phyloP scores from a whole-genome alignment of 2,797 vertebrate species.

The Argentina silus region DNA sequence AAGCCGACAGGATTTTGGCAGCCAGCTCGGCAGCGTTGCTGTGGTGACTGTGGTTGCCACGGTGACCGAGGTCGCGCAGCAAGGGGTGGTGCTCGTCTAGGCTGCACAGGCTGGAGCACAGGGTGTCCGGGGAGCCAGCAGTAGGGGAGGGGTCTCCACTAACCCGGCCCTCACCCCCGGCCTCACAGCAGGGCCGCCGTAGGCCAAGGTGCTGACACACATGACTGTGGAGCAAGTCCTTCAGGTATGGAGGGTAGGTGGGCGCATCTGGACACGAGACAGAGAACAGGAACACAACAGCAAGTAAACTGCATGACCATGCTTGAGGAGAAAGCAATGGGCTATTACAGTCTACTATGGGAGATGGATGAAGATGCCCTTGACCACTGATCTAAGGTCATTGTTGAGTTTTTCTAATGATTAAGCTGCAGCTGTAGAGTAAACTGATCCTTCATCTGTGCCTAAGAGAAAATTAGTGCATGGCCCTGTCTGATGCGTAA shows the following conservation, averaged over 20 bases:
- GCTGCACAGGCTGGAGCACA: conserved; percentile 96
- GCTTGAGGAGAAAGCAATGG: not conserved
- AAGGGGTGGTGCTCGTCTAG: conserved; percentile 88
- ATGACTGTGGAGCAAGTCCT: conserved; percentile 89
- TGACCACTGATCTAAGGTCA: too few species aligned
- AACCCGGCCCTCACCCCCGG: conserved; percentile 71
- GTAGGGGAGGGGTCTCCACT: conserved; percentile 87
- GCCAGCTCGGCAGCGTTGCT: conserved; percentile 80
- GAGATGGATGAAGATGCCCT: too few species aligned
- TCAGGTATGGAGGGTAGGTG: conserved; percentile 83
- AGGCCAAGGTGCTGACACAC: conserved; percentile 84
- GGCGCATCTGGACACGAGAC: conserved; percentile 65
- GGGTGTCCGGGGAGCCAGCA: conserved; percentile 89
- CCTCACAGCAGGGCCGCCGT: conserved; percentile 69
- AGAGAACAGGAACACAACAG: conserved; percentile 27
- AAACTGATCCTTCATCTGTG: too few species aligned
- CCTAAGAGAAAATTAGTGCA: too few species aligned
- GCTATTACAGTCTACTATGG: not conserved
- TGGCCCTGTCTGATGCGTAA: not conserved
- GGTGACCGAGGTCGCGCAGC: conserved; percentile 81
- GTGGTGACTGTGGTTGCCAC: conserved; percentile 53
- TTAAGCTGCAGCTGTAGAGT: too few species aligned
- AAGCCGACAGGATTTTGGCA: conserved; percentile 88
- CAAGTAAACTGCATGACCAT: not conserved
- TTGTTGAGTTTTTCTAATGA: too few species aligned